Conservation (phyloP, 1,140 invertebrate genomes). For the Drosophila truncata region DNA sequence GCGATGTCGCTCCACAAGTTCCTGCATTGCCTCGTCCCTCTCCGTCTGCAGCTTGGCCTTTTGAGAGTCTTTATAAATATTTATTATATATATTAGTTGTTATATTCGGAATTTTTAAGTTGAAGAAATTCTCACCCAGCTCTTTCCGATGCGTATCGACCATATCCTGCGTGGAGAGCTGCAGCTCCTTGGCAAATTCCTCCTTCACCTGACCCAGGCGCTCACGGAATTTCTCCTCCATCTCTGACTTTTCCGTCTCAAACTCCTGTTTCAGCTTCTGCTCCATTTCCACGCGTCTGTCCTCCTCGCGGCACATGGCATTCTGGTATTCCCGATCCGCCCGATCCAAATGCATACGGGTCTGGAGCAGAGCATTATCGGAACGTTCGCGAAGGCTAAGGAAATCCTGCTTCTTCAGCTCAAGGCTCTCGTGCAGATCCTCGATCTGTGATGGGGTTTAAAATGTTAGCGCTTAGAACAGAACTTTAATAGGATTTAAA, state of each 20-base stretch:
- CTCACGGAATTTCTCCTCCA: slow-evolving; percentile 83
- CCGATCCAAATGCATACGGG: slow-evolving; percentile 84
- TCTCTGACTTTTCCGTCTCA: slow-evolving; percentile 76
- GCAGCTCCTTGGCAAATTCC: slow-evolving; percentile 82
- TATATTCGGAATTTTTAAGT: no score
- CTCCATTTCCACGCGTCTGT: slow-evolving; percentile 85
- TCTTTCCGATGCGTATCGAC: slow-evolving; percentile 87
- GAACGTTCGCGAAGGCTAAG: slow-evolving; percentile 75
- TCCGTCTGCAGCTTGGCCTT: slow-evolving; percentile 87
- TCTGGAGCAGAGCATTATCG: slow-evolving; percentile 78
- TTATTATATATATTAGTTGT: not conserved
- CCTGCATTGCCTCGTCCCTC: slow-evolving; percentile 86
- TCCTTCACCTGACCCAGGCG: slow-evolving; percentile 81
- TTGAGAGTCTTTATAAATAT: slow-evolving; percentile 85
- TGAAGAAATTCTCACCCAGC: slow-evolving; percentile 85
- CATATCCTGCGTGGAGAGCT: slow-evolving; percentile 86
- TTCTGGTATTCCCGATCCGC: slow-evolving; percentile 86
- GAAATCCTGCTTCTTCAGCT: slow-evolving; percentile 86
- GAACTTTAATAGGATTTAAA: no score
- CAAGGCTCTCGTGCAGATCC: slow-evolving; percentile 86
- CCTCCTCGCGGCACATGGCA: slow-evolving; percentile 87
- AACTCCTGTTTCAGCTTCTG: slow-evolving; percentile 70
- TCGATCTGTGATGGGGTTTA: slow-evolving; percentile 85
- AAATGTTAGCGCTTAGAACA: no score
- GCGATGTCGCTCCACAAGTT: slow-evolving; percentile 86